These are phyloP conservation scores for Oryzaephilus surinamensis DNA, from an alignment of 1,140 invertebrate species.

Conservation along the genomic window DNA sequence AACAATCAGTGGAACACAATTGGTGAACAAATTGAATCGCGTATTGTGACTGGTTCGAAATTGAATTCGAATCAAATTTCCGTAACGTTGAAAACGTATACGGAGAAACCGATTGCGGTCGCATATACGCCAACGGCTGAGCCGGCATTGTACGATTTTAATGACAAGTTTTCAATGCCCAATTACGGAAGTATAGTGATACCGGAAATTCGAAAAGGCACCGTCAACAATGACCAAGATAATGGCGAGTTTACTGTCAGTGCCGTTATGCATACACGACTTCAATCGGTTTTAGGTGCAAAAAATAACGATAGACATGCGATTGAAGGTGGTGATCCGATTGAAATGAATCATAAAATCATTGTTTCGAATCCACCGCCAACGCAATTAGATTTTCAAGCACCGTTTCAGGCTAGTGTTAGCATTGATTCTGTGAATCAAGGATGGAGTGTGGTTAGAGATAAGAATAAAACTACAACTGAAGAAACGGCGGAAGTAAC, in stretches of 20 bases:
- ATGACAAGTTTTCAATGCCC: conserved; percentile 32
- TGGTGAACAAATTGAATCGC: conserved; percentile 23
- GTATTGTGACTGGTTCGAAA: conserved; percentile 21
- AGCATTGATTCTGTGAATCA: conserved; percentile 44
- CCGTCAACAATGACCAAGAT: conserved; percentile 14
- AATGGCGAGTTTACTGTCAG: conserved; percentile 35
- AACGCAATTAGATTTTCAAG: conserved; percentile 49
- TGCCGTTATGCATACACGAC: conserved; percentile 33
- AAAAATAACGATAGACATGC: conserved; percentile 14
- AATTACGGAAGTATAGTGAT: conserved; percentile 38
- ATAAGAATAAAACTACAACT: conserved; percentile 26
- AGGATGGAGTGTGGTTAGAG: conserved; percentile 52
- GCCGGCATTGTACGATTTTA: conserved; percentile 12
- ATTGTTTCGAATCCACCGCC: conserved; percentile 6
- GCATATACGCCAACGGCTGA: conserved; percentile 42
- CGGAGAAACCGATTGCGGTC: conserved; percentile 42
- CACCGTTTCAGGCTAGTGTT: conserved; percentile 56
- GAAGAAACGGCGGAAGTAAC: conserved; percentile 29
- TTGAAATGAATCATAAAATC: conserved; percentile 20
- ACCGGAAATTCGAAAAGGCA: conserved; percentile 32
- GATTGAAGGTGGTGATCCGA: background rate
- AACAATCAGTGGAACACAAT: conserved; percentile 34
- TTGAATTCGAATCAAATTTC: conserved; percentile 28
- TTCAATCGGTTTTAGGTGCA: conserved; percentile 16
- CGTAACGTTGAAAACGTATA: conserved; percentile 32